Percentiles rank a stretch among this genome's conserved stretches.
Evolutionary conservation across 2,113 vertebrate species (phyloP).

Genomic region (Austrofundulus limnaeus): DNA sequence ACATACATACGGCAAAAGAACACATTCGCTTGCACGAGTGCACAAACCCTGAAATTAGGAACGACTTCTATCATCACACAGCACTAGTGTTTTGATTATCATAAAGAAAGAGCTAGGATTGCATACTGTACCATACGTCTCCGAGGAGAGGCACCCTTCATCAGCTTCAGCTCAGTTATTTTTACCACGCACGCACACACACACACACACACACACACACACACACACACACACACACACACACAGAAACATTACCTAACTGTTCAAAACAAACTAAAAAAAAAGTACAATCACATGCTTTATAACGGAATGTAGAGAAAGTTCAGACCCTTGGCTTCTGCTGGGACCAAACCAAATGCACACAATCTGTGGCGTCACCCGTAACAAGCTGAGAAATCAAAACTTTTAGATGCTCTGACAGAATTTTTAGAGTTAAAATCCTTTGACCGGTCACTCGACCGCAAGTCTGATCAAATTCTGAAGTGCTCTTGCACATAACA

Average conservation of each 20-base stretch:
- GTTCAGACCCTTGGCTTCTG: conserved; percentile 55
- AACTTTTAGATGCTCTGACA: conserved; percentile 27
- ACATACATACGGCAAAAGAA: conserved; percentile 18
- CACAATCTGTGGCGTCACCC: conserved; percentile 31
- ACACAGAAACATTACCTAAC: conserved; percentile 37
- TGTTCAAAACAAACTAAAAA: conserved; percentile 45
- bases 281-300: conserved; percentile 75
- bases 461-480: conserved; percentile 31
- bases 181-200: conserved; percentile 23
- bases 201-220: conserved; percentile 20
- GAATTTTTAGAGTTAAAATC: conserved; percentile 23
- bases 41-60: conserved; percentile 76
- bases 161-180: conserved; percentile 63
- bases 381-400: conserved; percentile 19
- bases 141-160: conserved; percentile 66
- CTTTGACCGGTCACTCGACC: conserved; percentile 11
- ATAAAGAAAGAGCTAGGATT: conserved; percentile 71
- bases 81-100: conserved; percentile 77
- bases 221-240: conserved; percentile 25
- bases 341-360: conserved; percentile 31
- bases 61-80: conserved; percentile 71
- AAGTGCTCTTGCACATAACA: conserved; percentile 48
- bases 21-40: conserved; percentile 46
- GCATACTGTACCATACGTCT: conserved; percentile 72
- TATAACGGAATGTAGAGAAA: conserved; percentile 78